Base-by-base conservation (phyloP, 2,113 vertebrate species). In the Sander vitreus region DNA sequence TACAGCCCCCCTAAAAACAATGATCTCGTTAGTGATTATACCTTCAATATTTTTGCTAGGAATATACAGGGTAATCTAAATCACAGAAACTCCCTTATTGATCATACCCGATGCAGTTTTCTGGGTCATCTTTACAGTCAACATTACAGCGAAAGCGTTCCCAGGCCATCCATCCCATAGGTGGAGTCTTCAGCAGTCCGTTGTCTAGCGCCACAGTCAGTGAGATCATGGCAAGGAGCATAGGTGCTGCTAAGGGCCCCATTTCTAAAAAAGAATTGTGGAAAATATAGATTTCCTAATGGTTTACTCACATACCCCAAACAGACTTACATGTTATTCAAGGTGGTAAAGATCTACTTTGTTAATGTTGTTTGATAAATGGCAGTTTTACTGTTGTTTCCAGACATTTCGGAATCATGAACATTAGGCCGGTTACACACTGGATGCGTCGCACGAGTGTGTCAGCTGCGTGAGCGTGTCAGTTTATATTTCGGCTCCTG, bases 111-210 rank as follows among this genome's bases (percentile, higher is more conserved):
- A 98, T 96, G 78, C 97, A 98, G 90, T 97, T 96, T 33, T 85
- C 76, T 2, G 97, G 96, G 78, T 97, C 96, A 9, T 58, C 15
- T 1, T 76, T 18, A 84, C 97, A 98, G 92, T 97, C 76, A 1
- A 80, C 83, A 71, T 97, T 95, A 85, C 97, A 98, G 82, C 97
- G 96, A 79, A 96, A 97, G 6, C 97, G 95, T 70, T 97, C 97
- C 97, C 97, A 98, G 36, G 97, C 90, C 91, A 98, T 91, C 97
- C 97, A 98, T 65, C 97, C 97, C 97, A 98, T 97, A 21, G 96
- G 96, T 1, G 97, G 97, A 0, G 91, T 96, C 86, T 59, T 93
- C 45, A 97, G 90, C 67, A 97, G 88, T 27, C 97, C 97, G 1
- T 98, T 96, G 59, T 97, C 96, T 83, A 97, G 76, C 5, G 90